A percentile compares a stretch with the other conserved stretches of the same genome.
Evolutionary conservation across 1,140 invertebrate species (phyloP).

Genomic region (Bombus superbus): DNA sequence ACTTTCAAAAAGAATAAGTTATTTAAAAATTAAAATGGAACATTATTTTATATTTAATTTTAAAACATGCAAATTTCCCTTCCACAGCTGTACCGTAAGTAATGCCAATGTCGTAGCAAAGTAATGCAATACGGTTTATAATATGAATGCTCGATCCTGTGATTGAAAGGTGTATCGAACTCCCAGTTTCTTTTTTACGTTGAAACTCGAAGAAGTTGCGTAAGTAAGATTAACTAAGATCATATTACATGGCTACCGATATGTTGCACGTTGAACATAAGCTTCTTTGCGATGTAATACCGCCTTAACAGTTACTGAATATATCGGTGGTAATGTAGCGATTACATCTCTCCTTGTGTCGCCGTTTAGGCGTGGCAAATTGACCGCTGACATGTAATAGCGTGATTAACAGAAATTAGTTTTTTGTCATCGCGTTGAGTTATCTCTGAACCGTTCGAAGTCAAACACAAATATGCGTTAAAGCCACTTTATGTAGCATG

Average conservation of each 20-base stretch:
- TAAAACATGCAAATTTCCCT: no score
- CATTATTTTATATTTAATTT: no score
- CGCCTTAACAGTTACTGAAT: conserved; percentile 49
- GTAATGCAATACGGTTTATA: neutral
- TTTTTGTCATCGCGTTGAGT: conserved; percentile 21
- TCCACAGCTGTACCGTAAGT: neutral
- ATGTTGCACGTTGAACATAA: conserved; percentile 30
- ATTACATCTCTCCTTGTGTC: conserved; percentile 38
- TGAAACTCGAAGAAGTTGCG: conserved; percentile 11
- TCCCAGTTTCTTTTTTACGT: neutral
- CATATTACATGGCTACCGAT: conserved; percentile 32
- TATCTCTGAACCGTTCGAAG: conserved; percentile 9
- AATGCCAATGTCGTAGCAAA: neutral
- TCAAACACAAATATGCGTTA: conserved; percentile 13
- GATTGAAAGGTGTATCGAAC: neutral
- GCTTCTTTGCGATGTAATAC: conserved; percentile 48
- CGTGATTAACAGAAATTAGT: conserved; percentile 58
- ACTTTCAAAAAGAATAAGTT: no score
- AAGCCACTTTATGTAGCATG: neutral
- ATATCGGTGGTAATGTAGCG: conserved; percentile 30
- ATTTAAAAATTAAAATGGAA: no score
- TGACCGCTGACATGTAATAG: conserved; percentile 48
- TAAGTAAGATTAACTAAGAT: conserved; percentile 35
- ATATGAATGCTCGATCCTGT: neutral
- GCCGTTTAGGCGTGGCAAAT: conserved; percentile 54